Evolutionary conservation across 1,140 invertebrate genomes (phyloP).

Genomic region (Tetramorium simillimum): DNA sequence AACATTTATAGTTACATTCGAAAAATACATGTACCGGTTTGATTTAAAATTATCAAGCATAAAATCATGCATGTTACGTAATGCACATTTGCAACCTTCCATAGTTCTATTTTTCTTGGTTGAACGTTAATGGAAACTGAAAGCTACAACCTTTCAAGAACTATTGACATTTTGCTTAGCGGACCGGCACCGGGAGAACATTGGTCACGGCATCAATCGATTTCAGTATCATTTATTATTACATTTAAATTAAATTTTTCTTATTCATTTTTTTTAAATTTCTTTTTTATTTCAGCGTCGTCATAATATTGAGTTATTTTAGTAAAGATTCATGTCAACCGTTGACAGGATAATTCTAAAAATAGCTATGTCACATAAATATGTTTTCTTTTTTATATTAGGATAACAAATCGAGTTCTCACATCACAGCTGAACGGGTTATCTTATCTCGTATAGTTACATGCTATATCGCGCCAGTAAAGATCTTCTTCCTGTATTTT

Average conservation of each 20-base stretch:
- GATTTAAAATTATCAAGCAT: constrained; percentile 20
- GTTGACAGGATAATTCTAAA: neutral
- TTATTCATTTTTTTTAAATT: neutral
- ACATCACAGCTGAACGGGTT: constrained; percentile 6
- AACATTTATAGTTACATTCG: neutral
- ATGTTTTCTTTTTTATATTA: neutral
- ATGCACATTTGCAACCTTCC: neutral
- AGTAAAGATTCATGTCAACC: neutral
- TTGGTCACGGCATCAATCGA: neutral
- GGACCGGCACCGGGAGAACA: neutral
- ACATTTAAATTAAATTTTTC: constrained; percentile 16
- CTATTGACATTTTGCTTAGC: constrained; percentile 44
- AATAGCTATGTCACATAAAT: neutral
- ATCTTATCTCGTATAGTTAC: constrained; percentile 29
- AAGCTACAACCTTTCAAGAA: constrained; percentile 49
- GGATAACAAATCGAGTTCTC: neutral
- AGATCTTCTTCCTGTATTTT: constrained; percentile 31
- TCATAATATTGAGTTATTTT: too few species aligned
- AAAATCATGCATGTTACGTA: constrained; percentile 23
- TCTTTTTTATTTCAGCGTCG: neutral
- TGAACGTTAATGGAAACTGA: constrained; percentile 42
- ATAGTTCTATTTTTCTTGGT: constrained; percentile 30
- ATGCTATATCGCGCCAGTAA: neutral
- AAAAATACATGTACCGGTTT: constrained; percentile 8
- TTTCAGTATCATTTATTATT: constrained; percentile 10